These are phyloP conservation scores for Spisula solida DNA, from an alignment of 2,888 invertebrate species.

Conservation along the genomic window DNA sequence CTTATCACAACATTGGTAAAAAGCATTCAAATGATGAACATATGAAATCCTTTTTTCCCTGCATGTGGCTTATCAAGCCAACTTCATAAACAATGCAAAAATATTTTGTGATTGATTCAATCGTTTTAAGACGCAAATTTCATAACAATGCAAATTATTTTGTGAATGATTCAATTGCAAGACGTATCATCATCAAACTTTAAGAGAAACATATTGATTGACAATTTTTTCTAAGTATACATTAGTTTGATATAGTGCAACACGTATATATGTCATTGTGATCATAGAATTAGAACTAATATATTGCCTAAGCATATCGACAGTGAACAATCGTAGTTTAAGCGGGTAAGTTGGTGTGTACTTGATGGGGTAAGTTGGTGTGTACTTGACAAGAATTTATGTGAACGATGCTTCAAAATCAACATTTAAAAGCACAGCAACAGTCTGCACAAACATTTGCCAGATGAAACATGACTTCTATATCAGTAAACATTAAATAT, in stretches of 20 bases:
- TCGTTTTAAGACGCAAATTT: too few species aligned
- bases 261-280: background rate
- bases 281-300: background rate
- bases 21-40: too few species aligned
- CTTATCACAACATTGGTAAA: too few species aligned
- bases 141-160: too few species aligned
- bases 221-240: background rate
- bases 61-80: too few species aligned
- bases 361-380: background rate
- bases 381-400: constrained; percentile 9
- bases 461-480: background rate
- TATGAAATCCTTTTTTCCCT: too few species aligned
- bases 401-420: constrained; percentile 13
- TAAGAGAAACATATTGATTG: too few species aligned
- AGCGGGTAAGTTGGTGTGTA: background rate
- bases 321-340: background rate
- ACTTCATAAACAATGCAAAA: too few species aligned
- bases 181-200: too few species aligned
- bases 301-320: background rate
- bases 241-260: background rate
- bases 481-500: background rate
- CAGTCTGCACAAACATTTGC: background rate
- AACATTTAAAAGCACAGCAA: constrained; percentile 14
- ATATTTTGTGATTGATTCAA: too few species aligned
- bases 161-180: too few species aligned